Evolutionary conservation across 2,113 vertebrate species (phyloP), one percentile per base, ranked within the genome.

Genomic region (Zosterops pallidus): DNA sequence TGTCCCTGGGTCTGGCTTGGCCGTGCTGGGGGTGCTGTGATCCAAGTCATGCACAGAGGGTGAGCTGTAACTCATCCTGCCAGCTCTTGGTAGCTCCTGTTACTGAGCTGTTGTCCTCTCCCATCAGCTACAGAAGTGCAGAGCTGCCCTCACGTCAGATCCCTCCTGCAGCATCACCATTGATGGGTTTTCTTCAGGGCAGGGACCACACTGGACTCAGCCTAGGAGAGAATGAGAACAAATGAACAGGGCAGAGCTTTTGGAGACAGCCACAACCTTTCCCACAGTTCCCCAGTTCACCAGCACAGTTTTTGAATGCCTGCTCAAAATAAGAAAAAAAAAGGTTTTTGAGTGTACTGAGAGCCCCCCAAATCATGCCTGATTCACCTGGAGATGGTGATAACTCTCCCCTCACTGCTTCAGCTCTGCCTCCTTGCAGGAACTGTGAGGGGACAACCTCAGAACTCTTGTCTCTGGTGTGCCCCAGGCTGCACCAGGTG

Each of bases 11-110:
- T 91, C 92, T 83, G 96, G 78, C n/a, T 81, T 83, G n/a, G 96
- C 69, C 0, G 89, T 95, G 56, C 76, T 56, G 15, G 72, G 90
- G 55, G 14, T 89, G 92, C 96, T 95, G 81, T 69, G 93, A 86
- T 97, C 89, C 78, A 95, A 95, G 84, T 81, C 94, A 41, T n/a
- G 90, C 52, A 79, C 64, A 92, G 97, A 74, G n/a, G 93, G 84
- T 49, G 91, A 91, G 94, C 93, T 98, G 97, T 94, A 97, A 93
- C 92, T 97, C 98, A 98, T 98, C 83, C 83, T 88, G 96, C 20
- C 55, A 56, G 87, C 64, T 76, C 74, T 31, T 57, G 62, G 74
- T 89, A 86, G 88, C 50, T 82, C 47, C 94, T 83, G 55, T 46
- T 11, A n/a, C 72, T 44, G 35, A 80, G 72, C 53, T 74, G 47